Percentiles rank a stretch among this genome's conserved stretches.
Evolutionary conservation across 2,888 invertebrate genomes (phyloP).

Genomic region (Drosophila niveifrons): DNA sequence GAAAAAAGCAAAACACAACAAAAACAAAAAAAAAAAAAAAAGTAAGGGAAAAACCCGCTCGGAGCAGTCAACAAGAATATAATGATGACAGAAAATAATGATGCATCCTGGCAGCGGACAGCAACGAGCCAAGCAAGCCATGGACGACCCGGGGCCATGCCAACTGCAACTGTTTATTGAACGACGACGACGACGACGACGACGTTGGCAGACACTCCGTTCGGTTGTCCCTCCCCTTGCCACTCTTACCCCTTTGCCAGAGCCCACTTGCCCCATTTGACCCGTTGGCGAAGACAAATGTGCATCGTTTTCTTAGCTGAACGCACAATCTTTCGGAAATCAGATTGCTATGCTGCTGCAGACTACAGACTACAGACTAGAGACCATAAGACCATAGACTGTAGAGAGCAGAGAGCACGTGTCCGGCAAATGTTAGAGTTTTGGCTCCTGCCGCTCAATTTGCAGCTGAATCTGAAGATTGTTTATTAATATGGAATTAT

Average conservation of each 20-base stretch:
- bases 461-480: slow-evolving; percentile 53
- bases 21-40: slow-evolving; percentile 10
- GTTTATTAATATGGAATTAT: slow-evolving; percentile 74
- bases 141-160: slow-evolving; percentile 44
- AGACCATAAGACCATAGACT: slow-evolving; percentile 20
- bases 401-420: slow-evolving; percentile 41
- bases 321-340: slow-evolving; percentile 75
- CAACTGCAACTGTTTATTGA: slow-evolving; percentile 70
- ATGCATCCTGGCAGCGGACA: slow-evolving; percentile 72
- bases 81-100: slow-evolving; percentile 82
- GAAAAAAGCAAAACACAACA: slow-evolving; percentile 1
- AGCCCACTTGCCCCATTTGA: background rate
- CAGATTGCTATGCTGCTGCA: slow-evolving; percentile 60
- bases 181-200: slow-evolving; percentile 47
- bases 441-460: slow-evolving; percentile 36
- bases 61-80: slow-evolving; percentile 74
- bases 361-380: slow-evolving; percentile 3
- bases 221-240: slow-evolving; percentile 4
- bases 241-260: slow-evolving; percentile 18
- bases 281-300: slow-evolving; percentile 54
- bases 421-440: slow-evolving; percentile 41
- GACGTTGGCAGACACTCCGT: slow-evolving; percentile 40
- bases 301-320: slow-evolving; percentile 80
- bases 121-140: slow-evolving; percentile 21
- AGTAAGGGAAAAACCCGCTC: slow-evolving; percentile 24